Percentiles rank a stretch among this genome's conserved stretches.
Conservation (phyloP, 92 coral and sea anemone genomes). For the Heteractis magnifica region DNA sequence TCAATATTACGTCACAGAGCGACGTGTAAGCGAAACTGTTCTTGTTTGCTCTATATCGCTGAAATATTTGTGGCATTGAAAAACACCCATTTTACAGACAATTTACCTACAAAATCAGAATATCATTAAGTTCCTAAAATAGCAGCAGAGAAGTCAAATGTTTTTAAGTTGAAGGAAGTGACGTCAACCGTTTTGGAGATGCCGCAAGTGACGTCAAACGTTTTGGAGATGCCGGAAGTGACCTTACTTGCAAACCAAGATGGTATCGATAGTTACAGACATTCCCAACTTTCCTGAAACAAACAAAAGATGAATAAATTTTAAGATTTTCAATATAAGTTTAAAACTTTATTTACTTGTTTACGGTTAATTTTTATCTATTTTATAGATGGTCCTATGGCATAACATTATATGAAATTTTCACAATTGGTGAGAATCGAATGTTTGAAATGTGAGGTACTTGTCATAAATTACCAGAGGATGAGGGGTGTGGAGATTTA, state of each 20-base stretch:
- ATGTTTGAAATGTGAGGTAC: too few relatives aligned
- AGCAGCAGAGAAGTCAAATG: neutral
- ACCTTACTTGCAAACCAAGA: neutral
- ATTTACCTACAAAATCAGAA: neutral
- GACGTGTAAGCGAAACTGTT: conserved; percentile 3
- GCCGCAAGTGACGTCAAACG: neutral
- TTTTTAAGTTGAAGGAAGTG: neutral
- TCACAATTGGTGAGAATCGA: conserved; percentile 17
- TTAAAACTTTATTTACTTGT: too few relatives aligned
- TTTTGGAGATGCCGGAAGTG: neutral
- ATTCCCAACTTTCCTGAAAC: too few relatives aligned
- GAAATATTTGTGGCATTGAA: too few relatives aligned
- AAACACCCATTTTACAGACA: neutral
- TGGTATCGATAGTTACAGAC: neutral
- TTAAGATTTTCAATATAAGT: too few relatives aligned
- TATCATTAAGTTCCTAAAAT: neutral
- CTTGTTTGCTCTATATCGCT: too few relatives aligned
- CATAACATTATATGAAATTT: conserved; percentile 15
- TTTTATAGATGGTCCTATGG: conserved; percentile 20
- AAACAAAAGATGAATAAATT: too few relatives aligned
- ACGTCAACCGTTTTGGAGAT: neutral
- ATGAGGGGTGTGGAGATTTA: too few relatives aligned
- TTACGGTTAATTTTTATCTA: neutral
- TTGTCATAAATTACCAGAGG: too few relatives aligned
- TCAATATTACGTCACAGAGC: conserved; percentile 16